Conservation (phyloP, 2,888 invertebrate species). For the Auanema freiburgensis region DNA sequence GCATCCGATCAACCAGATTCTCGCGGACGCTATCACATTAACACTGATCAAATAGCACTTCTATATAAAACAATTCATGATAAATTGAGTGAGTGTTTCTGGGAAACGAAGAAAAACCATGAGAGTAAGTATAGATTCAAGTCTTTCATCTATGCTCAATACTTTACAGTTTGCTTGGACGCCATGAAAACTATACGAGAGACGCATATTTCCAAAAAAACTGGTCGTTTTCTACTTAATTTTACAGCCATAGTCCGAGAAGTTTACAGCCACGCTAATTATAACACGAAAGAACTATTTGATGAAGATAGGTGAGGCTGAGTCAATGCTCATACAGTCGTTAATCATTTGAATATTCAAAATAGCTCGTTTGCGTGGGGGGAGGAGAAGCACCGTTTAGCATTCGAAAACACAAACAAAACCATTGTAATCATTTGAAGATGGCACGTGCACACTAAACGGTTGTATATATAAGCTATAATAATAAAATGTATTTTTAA, state of each 20-base stretch:
- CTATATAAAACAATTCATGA: conserved; percentile 16
- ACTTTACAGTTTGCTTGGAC: conserved; percentile 17
- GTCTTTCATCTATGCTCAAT: neutral
- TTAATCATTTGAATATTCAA: neutral
- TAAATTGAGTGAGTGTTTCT: conserved; percentile 16
- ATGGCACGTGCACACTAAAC: no score
- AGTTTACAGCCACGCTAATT: conserved; percentile 23
- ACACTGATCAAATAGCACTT: conserved; percentile 16
- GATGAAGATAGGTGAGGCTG: conserved; percentile 22
- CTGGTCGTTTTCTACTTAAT: conserved; percentile 18
- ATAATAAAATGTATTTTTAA: no score
- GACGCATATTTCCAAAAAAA: conserved; percentile 20
- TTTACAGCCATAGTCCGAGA: conserved; percentile 17
- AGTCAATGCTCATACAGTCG: no score
- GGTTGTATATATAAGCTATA: no score
- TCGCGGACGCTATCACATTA: conserved; percentile 13
- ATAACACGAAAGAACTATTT: conserved; percentile 19
- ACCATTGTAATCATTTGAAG: no score
- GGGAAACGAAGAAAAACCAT: conserved; percentile 17
- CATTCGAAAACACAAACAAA: no score
- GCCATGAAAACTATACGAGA: conserved; percentile 20
- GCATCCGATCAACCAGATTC: neutral
- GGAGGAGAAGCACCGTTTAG: no score
- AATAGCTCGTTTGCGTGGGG: no score
- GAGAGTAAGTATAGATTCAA: conserved; percentile 11